Conservation (phyloP, 2,113 vertebrate genomes). For the Sigmodon hispidus region DNA sequence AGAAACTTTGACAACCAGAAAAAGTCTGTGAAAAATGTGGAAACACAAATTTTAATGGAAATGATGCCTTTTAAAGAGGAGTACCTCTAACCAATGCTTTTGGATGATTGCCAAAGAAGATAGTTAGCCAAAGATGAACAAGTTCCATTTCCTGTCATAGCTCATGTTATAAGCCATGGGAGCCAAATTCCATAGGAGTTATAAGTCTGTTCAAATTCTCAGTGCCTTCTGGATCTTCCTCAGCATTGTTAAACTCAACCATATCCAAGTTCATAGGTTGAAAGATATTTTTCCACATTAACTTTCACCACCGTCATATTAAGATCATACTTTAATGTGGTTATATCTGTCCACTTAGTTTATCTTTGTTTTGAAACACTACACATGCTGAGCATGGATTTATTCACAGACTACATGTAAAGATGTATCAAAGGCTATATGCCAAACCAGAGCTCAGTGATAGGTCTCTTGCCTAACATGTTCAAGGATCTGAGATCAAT, state of each 20-base stretch:
- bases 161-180: neutral
- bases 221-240: neutral
- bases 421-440: neutral
- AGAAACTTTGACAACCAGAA: neutral
- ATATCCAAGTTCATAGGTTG: neutral
- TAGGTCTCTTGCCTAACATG: neutral
- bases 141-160: neutral
- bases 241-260: neutral
- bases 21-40: neutral
- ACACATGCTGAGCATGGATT: neutral
- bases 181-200: neutral
- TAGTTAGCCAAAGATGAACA: neutral
- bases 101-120: neutral
- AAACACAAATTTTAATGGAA: neutral
- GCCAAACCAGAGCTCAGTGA: neutral
- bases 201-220: neutral
- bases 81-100: neutral
- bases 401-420: neutral
- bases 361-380: slow-evolving; percentile 21
- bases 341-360: neutral
- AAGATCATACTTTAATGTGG: neutral
- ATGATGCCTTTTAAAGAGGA: neutral
- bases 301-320: neutral
- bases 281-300: neutral
- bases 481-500: neutral